Evolutionary conservation across 2,797 vertebrate genomes (phyloP).

Genomic region (Tapirus indicus): DNA sequence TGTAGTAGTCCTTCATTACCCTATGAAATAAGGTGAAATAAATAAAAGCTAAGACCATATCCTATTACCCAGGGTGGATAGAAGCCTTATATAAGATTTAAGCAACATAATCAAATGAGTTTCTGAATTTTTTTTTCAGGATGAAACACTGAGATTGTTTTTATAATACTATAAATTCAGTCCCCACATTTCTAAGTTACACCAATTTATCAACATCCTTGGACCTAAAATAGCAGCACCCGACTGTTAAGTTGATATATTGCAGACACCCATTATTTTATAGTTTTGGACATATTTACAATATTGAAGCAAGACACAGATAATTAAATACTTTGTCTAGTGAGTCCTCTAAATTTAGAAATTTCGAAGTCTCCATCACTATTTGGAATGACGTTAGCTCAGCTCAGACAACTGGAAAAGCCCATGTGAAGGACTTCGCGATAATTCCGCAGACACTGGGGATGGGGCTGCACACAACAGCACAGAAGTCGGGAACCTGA

Average conservation of each 20-base stretch:
- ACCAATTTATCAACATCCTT: neutral
- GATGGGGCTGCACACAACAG: neutral
- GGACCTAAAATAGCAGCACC: neutral
- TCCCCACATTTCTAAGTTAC: neutral
- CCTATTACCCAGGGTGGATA: neutral
- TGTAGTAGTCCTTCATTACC: neutral
- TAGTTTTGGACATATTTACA: neutral
- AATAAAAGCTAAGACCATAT: neutral
- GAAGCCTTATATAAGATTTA: neutral
- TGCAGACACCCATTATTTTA: neutral
- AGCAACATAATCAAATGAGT: neutral
- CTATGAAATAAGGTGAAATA: neutral
- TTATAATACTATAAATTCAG: neutral
- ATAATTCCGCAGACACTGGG: neutral
- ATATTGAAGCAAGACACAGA: neutral
- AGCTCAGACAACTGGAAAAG: neutral
- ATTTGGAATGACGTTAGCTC: neutral
- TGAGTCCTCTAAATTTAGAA: constrained; percentile 4
- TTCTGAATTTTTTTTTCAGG: neutral
- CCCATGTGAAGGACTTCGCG: neutral
- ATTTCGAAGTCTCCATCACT: neutral
- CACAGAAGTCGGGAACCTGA: neutral
- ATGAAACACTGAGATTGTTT: neutral
- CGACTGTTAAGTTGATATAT: neutral
- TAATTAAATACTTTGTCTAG: neutral